A percentile compares a stretch with the other conserved stretches of the same genome.
phyloP scores from a whole-genome alignment of 2,113 vertebrate species.

The Psammodynastes pulverulentus region DNA sequence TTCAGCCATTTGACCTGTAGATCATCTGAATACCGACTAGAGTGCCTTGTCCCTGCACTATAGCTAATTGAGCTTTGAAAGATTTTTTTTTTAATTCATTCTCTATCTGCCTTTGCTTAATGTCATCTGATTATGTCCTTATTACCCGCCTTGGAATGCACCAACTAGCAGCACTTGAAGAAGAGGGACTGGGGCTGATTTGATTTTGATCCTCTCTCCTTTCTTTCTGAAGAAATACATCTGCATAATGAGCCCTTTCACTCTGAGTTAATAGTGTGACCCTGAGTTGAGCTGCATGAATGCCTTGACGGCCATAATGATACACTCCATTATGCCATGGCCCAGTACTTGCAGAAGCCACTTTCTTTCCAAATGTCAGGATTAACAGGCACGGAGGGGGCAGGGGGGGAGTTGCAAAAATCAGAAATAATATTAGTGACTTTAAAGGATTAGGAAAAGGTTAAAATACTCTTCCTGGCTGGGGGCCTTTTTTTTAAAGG shows the following conservation, averaged over 20 bases:
- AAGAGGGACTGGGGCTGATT: constrained; percentile 32
- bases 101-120: background rate
- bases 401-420: background rate
- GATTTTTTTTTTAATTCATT: background rate
- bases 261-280: constrained; percentile 43
- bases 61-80: constrained; percentile 10
- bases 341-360: constrained; percentile 8
- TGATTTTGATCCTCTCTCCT: constrained; percentile 47
- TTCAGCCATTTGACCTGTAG: background rate
- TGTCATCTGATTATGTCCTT: constrained; percentile 28
- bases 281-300: constrained; percentile 9
- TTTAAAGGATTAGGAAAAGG: constrained; percentile 6
- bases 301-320: background rate
- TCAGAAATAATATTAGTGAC: background rate
- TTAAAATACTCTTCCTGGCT: background rate
- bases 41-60: background rate
- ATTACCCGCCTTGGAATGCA: constrained; percentile 7
- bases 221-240: constrained; percentile 23
- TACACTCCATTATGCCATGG: constrained; percentile 34
- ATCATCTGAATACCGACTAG: background rate
- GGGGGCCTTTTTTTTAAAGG: background rate
- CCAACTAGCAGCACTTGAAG: constrained; percentile 43
- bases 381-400: background rate
- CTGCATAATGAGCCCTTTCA: constrained; percentile 42
- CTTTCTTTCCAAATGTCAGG: constrained; percentile 17